Conservation (phyloP, 2,888 invertebrate genomes). For the Andrena bucephala region DNA sequence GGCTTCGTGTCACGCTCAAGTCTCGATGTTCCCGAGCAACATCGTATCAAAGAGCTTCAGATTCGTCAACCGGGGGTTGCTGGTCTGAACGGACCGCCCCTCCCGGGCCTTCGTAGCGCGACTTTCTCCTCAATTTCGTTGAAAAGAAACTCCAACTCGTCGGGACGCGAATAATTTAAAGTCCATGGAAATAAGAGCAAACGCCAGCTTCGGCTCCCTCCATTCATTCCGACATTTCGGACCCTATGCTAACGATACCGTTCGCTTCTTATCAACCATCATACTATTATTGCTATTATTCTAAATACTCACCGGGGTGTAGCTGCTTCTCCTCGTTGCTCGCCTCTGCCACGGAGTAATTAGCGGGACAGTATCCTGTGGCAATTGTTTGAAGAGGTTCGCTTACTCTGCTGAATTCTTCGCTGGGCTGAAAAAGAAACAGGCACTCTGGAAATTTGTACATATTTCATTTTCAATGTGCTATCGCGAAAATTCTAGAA, state of each 20-base stretch:
- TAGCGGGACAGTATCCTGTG: conserved; percentile 71
- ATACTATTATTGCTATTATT: neutral
- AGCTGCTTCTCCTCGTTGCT: conserved; percentile 58
- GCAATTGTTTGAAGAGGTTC: conserved; percentile 73
- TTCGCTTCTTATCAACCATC: neutral
- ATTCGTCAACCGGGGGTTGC: conserved; percentile 58
- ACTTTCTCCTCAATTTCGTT: conserved; percentile 51
- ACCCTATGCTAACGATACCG: too few species aligned
- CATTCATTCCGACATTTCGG: too few species aligned
- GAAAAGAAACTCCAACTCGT: conserved; percentile 31
- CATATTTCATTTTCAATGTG: conserved; percentile 9
- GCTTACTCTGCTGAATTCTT: conserved; percentile 74
- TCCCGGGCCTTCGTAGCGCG: conserved; percentile 22
- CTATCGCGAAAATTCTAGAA: neutral
- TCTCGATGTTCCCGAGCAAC: conserved; percentile 58
- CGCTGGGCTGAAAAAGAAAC: conserved; percentile 72
- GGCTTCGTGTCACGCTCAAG: conserved; percentile 51
- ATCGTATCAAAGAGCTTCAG: conserved; percentile 72
- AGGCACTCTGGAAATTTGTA: neutral
- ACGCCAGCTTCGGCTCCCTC: too few species aligned
- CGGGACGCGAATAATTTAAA: conserved; percentile 26
- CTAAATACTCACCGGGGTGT: conserved; percentile 61
- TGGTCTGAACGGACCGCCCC: conserved; percentile 54
- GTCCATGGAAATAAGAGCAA: neutral
- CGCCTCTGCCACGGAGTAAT: conserved; percentile 67